Evolutionary conservation across 2,888 invertebrate species (phyloP).

Genomic region (Leucophenga montana): DNA sequence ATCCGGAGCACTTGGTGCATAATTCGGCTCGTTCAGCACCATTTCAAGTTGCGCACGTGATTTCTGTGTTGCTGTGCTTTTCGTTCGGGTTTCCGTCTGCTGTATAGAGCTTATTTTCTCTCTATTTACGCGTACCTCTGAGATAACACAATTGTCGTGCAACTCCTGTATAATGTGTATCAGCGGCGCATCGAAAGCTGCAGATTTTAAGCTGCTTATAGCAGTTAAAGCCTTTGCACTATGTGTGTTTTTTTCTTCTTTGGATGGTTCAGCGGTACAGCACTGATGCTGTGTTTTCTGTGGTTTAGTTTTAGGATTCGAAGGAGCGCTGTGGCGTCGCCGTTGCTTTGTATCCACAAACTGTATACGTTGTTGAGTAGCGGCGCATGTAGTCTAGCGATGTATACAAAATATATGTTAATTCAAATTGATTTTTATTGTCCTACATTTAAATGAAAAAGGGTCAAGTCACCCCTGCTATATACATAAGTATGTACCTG

Average conservation of each 20-base stretch:
- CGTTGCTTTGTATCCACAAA: conserved; percentile 32
- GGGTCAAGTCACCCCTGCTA: too few relatives aligned
- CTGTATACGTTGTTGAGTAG: conserved; percentile 25
- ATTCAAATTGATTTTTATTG: not conserved
- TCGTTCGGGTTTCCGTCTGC: conserved; percentile 16
- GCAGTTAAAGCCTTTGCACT: conserved; percentile 51
- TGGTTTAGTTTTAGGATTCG: conserved; percentile 31
- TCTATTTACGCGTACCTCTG: conserved; percentile 70
- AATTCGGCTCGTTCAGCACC: not conserved
- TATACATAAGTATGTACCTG: conserved; percentile 46
- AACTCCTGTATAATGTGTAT: conserved; percentile 72
- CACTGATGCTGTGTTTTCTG: conserved; percentile 6
- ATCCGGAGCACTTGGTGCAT: conserved; percentile 46
- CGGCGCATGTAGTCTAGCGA: conserved; percentile 23
- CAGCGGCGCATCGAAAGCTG: conserved; percentile 61
- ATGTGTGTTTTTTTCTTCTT: conserved; percentile 12
- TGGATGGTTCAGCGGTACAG: not conserved
- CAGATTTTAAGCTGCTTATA: conserved; percentile 55
- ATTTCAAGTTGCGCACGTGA: too few relatives aligned
- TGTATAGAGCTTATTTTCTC: conserved; percentile 50
- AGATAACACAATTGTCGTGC: conserved; percentile 69
- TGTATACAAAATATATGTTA: conserved; percentile 22
- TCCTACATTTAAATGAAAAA: too few relatives aligned
- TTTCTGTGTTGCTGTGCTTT: not conserved
- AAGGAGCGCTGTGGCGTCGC: conserved; percentile 43